phyloP scores from a whole-genome alignment of 2,797 vertebrate genomes.

The Garrulus glandarius region DNA sequence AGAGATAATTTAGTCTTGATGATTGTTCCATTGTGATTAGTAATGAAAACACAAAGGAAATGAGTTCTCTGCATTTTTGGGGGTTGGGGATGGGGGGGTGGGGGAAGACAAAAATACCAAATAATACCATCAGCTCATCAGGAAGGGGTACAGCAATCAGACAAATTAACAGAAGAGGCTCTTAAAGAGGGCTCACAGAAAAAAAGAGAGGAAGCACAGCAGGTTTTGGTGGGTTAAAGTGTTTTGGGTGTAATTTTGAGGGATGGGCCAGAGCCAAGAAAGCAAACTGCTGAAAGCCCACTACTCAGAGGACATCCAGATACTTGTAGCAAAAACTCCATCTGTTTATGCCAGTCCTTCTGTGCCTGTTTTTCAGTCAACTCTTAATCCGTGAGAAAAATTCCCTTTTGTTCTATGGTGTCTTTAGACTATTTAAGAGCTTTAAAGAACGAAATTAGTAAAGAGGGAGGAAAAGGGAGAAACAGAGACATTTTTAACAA shows the following conservation, averaged over 20 bases:
- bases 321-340: neutral
- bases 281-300: neutral
- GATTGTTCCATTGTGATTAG: neutral
- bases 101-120: neutral
- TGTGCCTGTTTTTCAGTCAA: neutral
- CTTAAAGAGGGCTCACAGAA: neutral
- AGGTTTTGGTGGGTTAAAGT: neutral
- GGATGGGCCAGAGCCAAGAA: neutral
- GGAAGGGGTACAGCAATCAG: neutral
- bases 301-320: neutral
- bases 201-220: neutral
- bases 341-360: neutral
- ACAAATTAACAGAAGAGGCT: neutral
- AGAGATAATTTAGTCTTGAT: neutral
- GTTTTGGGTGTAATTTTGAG: neutral
- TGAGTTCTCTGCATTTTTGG: neutral
- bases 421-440: neutral
- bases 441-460: neutral
- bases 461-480: neutral
- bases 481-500: neutral
- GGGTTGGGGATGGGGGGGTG: fast-evolving
- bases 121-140: neutral
- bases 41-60: neutral
- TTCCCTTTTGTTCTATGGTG: neutral
- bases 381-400: neutral